Base-by-base conservation (phyloP, 92 coral and sea anemone species). In the Muricea muricata region DNA sequence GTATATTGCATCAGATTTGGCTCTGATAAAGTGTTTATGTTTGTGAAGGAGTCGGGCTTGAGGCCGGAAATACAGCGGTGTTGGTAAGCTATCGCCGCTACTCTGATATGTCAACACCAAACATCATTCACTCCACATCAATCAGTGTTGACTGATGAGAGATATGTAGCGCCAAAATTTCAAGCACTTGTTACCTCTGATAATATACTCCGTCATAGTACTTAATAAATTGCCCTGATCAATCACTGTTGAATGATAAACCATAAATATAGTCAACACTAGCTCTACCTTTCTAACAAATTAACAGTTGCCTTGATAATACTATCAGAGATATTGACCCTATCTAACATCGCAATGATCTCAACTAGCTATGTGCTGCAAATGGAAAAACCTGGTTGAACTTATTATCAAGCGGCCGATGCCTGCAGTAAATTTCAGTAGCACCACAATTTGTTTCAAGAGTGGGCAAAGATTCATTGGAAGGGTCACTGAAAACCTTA, bases 1-100 rank as follows among this genome's bases (percentile, higher is more conserved):
- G n/a, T n/a, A 37, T 37, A 37, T 37, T 37, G 42, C 9, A 54
- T n/a, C 13, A 54, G n/a, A 17, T 23, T n/a, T n/a, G n/a, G n/a
- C 33, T 25, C 33, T 54, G 61, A 54, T 54, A 0, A 6, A 50
- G 54, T 31, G 37, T 65, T 58, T 78, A 35, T 56, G 11, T 13
- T 35, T 18, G 29, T 78, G 72, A 33, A 56, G 54, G 37, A 54
- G 83, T 57, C 83, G 65, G 83, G 31, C n/a, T 14, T 30, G 14
- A 45, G 14, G 29, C 68, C 83, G 83, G 83, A 78, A 55, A 45
- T 35, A 15, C 26, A 46, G 48, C 83, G 83, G 83, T 78, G 71
- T 58, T 78, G 78, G 80, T 50, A 18, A 35, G 72, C 33, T 41
- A 34, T 65, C 58, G 83, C 83, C 71, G 83, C 83, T 58, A 76